These are phyloP conservation scores for Anas georgica DNA, from an alignment of 2,797 vertebrate genomes.

Conservation along the genomic window DNA sequence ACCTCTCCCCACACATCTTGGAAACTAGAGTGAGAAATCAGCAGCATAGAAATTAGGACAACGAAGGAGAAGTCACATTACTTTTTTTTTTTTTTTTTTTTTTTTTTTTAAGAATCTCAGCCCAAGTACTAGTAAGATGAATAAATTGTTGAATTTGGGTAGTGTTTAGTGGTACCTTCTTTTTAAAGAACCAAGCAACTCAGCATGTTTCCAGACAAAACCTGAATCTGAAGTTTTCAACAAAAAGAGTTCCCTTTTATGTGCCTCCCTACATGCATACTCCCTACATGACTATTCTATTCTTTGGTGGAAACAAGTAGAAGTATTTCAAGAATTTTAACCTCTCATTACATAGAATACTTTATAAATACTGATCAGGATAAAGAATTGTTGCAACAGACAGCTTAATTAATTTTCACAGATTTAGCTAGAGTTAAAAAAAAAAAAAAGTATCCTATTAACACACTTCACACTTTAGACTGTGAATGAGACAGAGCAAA, in stretches of 20 bases:
- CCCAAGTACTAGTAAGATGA: background rate
- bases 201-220: background rate
- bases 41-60: background rate
- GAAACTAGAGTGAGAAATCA: background rate
- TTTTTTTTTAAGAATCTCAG: background rate
- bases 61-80: background rate
- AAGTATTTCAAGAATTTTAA: background rate
- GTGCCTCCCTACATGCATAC: background rate
- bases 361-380: background rate
- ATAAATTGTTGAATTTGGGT: background rate
- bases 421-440: background rate
- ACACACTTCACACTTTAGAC: background rate
- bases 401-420: constrained; percentile 1
- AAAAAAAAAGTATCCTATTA: background rate
- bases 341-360: background rate
- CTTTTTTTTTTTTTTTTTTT: background rate
- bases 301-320: background rate
- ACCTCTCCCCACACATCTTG: background rate
- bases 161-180: background rate
- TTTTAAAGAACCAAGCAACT: background rate
- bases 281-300: background rate
- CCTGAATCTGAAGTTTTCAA: background rate
- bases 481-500: background rate
- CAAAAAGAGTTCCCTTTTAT: background rate
- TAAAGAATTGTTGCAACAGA: background rate